These are phyloP conservation scores for Bolborhynchus lineola DNA, from an alignment of 2,113 vertebrate genomes.

Conservation along the genomic window DNA sequence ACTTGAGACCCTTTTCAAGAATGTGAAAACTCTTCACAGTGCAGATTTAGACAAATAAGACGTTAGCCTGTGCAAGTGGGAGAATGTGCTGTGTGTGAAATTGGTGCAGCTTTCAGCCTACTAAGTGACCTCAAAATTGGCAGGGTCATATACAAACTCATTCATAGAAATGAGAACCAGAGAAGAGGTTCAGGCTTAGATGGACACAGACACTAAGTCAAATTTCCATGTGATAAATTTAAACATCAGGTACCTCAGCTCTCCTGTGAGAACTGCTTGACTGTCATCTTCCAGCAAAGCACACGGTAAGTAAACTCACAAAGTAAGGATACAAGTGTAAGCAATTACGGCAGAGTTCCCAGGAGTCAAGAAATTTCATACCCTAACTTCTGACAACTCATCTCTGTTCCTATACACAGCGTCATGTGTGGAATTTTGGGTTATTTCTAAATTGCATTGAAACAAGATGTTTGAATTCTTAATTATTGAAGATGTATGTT, in stretches of 20 bases:
- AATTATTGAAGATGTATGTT: neutral
- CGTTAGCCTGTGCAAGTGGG: neutral
- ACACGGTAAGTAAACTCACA: neutral
- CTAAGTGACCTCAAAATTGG: neutral
- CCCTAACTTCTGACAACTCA: neutral
- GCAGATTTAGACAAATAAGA: neutral
- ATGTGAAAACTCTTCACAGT: neutral
- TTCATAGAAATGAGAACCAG: neutral
- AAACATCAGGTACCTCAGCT: neutral
- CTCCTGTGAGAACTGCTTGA: neutral
- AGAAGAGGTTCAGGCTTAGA: neutral
- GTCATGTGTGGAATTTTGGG: neutral
- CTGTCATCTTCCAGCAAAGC: neutral
- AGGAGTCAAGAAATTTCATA: neutral
- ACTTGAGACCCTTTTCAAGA: neutral
- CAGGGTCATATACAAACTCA: neutral
- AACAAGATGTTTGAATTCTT: neutral
- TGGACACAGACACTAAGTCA: neutral
- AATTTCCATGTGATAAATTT: fast-evolving
- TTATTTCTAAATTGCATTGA: neutral
- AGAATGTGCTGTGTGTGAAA: neutral
- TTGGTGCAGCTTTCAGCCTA: neutral
- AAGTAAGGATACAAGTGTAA: neutral
- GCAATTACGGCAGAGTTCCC: neutral
- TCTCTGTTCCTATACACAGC: neutral